phyloP scores from a whole-genome alignment of 2,797 vertebrate genomes.

The Liasis olivaceus region DNA sequence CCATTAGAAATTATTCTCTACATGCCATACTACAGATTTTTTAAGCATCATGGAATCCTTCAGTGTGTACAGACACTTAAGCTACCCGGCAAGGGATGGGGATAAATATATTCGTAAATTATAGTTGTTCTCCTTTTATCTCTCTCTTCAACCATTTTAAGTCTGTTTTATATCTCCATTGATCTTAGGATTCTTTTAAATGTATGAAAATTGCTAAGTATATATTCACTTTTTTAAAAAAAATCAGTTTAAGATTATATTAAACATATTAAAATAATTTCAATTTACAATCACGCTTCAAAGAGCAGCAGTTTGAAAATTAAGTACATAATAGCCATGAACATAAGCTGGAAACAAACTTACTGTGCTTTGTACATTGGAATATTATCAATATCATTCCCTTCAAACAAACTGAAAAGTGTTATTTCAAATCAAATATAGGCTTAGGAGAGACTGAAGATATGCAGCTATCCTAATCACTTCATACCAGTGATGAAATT shows the following conservation, averaged over 20 bases:
- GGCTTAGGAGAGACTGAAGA: neutral
- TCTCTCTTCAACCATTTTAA: neutral
- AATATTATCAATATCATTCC: neutral
- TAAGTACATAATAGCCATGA: neutral
- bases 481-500: neutral
- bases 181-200: neutral
- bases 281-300: neutral
- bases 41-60: neutral
- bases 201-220: neutral
- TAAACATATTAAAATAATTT: neutral
- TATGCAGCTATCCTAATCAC: neutral
- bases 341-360: neutral
- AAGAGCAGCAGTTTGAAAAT: neutral
- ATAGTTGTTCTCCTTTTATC: neutral
- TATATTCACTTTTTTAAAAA: neutral
- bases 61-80: neutral
- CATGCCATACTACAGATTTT: neutral
- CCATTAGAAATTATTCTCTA: neutral
- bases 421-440: neutral
- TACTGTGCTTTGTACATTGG: neutral
- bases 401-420: neutral
- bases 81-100: neutral
- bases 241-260: neutral
- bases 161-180: neutral
- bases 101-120: neutral